Conservation (phyloP, 2,797 vertebrate species). For the Hippocampus kuda region DNA sequence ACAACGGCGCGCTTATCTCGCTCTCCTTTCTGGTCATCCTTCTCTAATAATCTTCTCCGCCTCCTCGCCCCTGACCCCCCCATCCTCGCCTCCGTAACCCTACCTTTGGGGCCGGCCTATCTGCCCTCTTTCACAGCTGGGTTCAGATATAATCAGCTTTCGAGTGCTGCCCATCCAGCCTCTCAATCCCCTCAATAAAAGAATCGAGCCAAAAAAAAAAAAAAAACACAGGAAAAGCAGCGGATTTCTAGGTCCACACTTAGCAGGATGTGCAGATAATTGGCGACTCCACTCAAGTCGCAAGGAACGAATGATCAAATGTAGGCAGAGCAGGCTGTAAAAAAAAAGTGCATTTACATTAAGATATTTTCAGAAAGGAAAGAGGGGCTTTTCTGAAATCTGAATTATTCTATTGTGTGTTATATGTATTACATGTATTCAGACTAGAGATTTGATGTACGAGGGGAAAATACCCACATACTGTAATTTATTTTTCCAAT, state of each 20-base stretch:
- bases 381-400: not conserved
- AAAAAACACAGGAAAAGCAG: conserved; percentile 39
- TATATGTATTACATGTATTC: not conserved
- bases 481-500: no score
- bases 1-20: conserved; percentile 39
- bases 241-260: conserved; percentile 43
- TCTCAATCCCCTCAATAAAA: conserved; percentile 53
- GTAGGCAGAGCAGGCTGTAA: conserved; percentile 13
- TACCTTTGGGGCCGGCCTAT: conserved; percentile 34
- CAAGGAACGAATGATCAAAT: conserved; percentile 26
- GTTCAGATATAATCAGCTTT: conserved; percentile 61
- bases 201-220: conserved; percentile 28
- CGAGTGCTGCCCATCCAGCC: conserved; percentile 44
- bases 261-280: conserved; percentile 53
- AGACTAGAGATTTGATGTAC: not conserved
- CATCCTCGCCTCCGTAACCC: conserved; percentile 22
- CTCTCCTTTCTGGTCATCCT: conserved; percentile 30
- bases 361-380: not conserved
- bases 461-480: not conserved
- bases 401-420: not conserved
- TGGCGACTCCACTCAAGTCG: conserved; percentile 28
- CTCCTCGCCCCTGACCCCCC: conserved; percentile 33
- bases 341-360: conserved; percentile 10
- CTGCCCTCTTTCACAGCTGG: conserved; percentile 45
- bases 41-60: conserved; percentile 23